Evolutionary conservation across 2,888 invertebrate genomes (phyloP), one percentile per base, ranked within the genome.

Genomic region (Ischnus inquisitorius): DNA sequence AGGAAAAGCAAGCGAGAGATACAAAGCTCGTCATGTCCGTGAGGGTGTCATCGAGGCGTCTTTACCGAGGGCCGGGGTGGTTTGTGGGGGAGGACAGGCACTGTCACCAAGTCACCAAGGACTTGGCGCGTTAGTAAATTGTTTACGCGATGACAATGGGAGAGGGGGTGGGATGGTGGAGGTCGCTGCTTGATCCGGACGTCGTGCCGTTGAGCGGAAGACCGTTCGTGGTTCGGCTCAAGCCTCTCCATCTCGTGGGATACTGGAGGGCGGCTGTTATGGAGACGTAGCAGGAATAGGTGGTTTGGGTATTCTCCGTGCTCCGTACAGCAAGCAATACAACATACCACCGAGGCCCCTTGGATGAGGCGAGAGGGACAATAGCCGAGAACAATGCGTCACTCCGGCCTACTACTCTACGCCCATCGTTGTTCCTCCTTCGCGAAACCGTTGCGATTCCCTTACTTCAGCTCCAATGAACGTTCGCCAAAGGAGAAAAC

Each of bases 91-190:
- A 14, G 10, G 12, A 39, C 51, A 51, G 41, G 25, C 10, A n/a
- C 54, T 68, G 76, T 34, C 51, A 67, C 41, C 68, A 48, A 12
- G 54, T 34, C 51, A 60, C 41, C 68, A 48, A 69, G 69, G 62
- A 71, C 46, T 57, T 48, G 75, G 46, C 48, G 72, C 41, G 80
- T 82, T 83, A 57, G 84, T 82, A 86, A 88, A 88, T 88, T 87
- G 86, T 89, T 88, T 87, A 87, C 81, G 67, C 67, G 83, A 68
- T 72, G 71, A 87, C 89, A 88, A 87, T 88, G 65, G 86, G 25
- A 28, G 28, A 4, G 28, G 28, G 28, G 28, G 28, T 2, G 28
- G 28, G 28, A 8, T 4, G 34, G 34, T 34, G 34, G 34, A 8
- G 34, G 34, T 64, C 71, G 72, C 67, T 72, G 67, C 69, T 64